phyloP scores from a whole-genome alignment of 2,888 invertebrate genomes.

The Philonicus albiceps region DNA sequence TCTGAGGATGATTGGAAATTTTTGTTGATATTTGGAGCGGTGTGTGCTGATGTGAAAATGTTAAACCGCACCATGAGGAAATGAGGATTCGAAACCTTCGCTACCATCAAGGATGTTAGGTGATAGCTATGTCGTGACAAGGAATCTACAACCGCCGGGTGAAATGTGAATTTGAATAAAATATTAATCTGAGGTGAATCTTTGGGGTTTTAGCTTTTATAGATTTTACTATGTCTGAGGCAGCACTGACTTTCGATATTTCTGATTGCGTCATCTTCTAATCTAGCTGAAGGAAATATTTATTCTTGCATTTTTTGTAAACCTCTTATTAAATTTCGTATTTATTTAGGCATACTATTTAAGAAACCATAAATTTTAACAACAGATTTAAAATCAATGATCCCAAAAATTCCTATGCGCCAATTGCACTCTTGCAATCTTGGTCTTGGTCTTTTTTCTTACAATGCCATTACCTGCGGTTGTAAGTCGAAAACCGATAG shows the following conservation, averaged over 20 bases:
- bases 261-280: not conserved
- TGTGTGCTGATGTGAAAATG: constrained; percentile 33
- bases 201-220: not conserved
- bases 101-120: constrained; percentile 9
- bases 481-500: no score
- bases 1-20: constrained; percentile 40
- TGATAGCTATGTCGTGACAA: constrained; percentile 12
- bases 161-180: constrained; percentile 40
- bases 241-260: not conserved
- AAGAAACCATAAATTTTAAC: no score
- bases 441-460: no score
- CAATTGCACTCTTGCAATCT: no score
- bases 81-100: not conserved
- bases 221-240: not conserved
- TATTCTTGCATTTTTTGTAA: not conserved
- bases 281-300: not conserved
- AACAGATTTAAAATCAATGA: no score
- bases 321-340: not conserved
- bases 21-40: constrained; percentile 38
- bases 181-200: constrained; percentile 32
- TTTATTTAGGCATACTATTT: not conserved
- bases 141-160: not conserved
- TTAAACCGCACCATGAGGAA: constrained; percentile 20
- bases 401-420: no score
- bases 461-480: no score